Evolutionary conservation across 2,888 invertebrate species (phyloP), one percentile per base, ranked within the genome.

Genomic region (Eurytoma adleriae): DNA sequence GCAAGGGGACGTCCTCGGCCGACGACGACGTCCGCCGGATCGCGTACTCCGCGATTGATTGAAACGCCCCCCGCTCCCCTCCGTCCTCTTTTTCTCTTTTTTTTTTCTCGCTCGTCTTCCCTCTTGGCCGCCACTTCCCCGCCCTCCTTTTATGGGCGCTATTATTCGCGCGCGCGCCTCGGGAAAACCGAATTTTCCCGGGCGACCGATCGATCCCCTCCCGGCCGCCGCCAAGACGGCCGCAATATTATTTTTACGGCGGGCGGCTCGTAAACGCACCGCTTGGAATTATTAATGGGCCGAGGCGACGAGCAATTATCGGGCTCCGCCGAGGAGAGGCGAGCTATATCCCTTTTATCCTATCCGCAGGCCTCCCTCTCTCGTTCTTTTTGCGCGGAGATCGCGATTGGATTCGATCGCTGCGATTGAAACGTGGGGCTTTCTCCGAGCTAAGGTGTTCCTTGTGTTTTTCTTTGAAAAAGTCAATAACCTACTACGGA

Each of bases 1-100:
- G 72, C 72, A 73, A 66, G 57, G 57, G 59, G 30, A 10, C 48
- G 52, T 52, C 27, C 52, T 27, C 62, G 16, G 52, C 16, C 50
- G 7, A 10, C 52, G 52, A 16, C 54, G 54, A 54, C 54, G 54
- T 61, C n/a, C 13, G 24, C 13, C 27, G 61, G 20, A 61, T 61
- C 61, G 18, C 40, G 48, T n/a, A 66, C 40, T 66, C 66, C 3
- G 40, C 30, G 40, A 66, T 48, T 40, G 40, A 66, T 66, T 66
- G 48, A 66, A 66, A 66, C 48, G 30, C 48, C 48, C 40, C n/a
- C 18, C 13, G 1, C 10, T 20, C 61, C 13, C 27, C 3, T 1
- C 5, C 30, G 4, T 10, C 62, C 62, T 4, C 4, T 13, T 14
- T 54, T 14, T 16, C 12, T 1, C 12, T 54, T 54, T n/a, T 14